A percentile compares a stretch with the other conserved stretches of the same genome.
phyloP scores from a whole-genome alignment of 2,888 invertebrate genomes.

The Psylliodes chrysocephalus region DNA sequence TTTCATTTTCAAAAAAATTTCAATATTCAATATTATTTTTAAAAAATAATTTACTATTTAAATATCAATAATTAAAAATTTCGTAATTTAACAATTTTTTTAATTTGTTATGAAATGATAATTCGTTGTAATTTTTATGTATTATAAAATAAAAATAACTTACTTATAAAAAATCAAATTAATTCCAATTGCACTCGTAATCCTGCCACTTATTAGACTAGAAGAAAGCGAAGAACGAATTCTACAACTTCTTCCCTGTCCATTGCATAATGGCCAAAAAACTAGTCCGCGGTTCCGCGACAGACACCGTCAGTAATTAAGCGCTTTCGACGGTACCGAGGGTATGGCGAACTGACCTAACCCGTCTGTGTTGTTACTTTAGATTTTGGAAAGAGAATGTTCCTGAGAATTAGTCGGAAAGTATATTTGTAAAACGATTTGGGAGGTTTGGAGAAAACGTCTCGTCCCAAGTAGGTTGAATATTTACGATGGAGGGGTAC shows the following conservation, averaged over 20 bases:
- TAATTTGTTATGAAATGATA: too few species aligned
- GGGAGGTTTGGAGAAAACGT: conserved; percentile 43
- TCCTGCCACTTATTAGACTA: conserved; percentile 30
- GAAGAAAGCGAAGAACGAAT: conserved; percentile 47
- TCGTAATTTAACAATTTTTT: too few species aligned
- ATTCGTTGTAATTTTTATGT: too few species aligned
- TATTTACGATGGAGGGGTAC: conserved; percentile 27
- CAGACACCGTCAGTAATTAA: conserved; percentile 5
- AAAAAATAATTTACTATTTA: too few species aligned
- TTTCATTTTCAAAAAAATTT: too few species aligned
- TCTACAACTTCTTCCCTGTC: conserved; percentile 50
- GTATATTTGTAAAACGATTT: conserved; percentile 48
- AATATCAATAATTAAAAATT: too few species aligned
- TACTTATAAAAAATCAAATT: not conserved
- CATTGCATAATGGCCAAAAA: conserved; percentile 39
- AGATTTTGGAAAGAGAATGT: conserved; percentile 36
- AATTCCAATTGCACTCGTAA: conserved; percentile 23
- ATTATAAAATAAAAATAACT: not conserved
- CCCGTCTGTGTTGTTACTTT: conserved; percentile 23
- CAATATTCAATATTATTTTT: too few species aligned
- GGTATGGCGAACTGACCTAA: not conserved
- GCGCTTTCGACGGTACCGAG: not conserved
- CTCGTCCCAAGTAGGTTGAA: conserved; percentile 25
- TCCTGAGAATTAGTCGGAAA: conserved; percentile 41
- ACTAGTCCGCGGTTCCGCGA: conserved; percentile 19